phyloP scores from a whole-genome alignment of 2,113 vertebrate genomes.

The Rhadina sibilatrix region DNA sequence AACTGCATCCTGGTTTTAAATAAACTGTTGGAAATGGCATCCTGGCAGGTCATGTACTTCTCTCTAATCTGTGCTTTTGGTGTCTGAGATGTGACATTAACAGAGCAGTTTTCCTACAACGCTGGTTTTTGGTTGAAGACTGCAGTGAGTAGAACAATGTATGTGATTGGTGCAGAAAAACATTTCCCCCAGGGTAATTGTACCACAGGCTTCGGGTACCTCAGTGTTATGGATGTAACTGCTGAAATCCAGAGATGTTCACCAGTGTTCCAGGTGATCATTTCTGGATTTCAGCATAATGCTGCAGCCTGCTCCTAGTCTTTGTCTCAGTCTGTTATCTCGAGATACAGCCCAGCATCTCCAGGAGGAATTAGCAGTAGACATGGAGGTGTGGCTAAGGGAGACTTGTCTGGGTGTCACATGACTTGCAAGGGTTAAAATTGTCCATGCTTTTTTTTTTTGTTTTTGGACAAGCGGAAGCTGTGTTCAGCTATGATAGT shows the following conservation, averaged over 20 bases:
- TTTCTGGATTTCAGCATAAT: no score
- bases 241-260: neutral
- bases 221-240: accelerated
- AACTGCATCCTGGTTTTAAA: neutral
- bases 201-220: neutral
- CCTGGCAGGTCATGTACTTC: neutral
- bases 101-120: neutral
- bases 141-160: neutral
- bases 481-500: neutral
- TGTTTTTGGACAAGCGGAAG: neutral
- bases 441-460: neutral
- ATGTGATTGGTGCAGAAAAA: neutral
- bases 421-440: neutral
- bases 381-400: neutral
- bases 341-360: neutral
- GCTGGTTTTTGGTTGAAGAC: neutral
- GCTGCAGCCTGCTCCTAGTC: neutral
- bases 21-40: neutral
- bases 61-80: neutral
- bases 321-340: neutral
- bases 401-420: neutral
- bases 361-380: neutral
- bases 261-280: neutral
- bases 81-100: neutral
- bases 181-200: neutral